Percentiles rank a stretch among this genome's conserved stretches.
Evolutionary conservation across 2,888 invertebrate species (phyloP).

Genomic region (Timandra comae): DNA sequence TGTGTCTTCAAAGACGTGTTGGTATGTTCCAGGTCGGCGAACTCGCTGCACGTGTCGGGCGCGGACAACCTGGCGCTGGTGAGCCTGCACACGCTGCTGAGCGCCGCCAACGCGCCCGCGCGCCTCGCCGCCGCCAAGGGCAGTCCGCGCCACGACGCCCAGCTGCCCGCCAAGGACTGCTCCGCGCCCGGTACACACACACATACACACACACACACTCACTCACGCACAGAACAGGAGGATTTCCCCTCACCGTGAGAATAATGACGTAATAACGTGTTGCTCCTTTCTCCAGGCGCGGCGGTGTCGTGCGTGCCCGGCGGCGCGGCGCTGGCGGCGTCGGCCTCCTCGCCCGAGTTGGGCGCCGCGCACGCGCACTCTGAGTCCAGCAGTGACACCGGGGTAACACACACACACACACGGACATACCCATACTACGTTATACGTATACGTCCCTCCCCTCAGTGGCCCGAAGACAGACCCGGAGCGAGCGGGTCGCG

Average conservation of each 20-base stretch:
- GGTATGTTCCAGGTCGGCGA: slow-evolving; percentile 41
- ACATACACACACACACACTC: no score
- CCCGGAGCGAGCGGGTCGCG: no score
- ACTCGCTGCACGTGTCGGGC: slow-evolving; percentile 46
- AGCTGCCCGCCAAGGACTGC: slow-evolving; percentile 33
- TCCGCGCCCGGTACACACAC: slow-evolving; percentile 37
- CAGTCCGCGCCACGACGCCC: slow-evolving; percentile 30
- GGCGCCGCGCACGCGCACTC: slow-evolving; percentile 34
- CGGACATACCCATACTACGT: no score
- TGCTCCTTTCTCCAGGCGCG: no score
- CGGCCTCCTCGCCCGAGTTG: slow-evolving; percentile 70
- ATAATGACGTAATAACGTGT: no score
- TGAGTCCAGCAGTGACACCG: slow-evolving; percentile 65
- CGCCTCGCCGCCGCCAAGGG: slow-evolving; percentile 37
- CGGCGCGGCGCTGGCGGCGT: slow-evolving; percentile 47
- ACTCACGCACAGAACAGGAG: no score
- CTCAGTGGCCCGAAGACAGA: no score
- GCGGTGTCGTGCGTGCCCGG: slow-evolving; percentile 20
- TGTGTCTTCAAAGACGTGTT: not conserved
- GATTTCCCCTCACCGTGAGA: no score
- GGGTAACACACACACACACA: slow-evolving; percentile 29
- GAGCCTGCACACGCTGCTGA: slow-evolving; percentile 62
- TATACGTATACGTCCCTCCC: no score
- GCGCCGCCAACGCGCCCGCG: slow-evolving; percentile 39
- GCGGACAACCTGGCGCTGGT: slow-evolving; percentile 62